Percentiles rank a stretch among this genome's conserved stretches.
phyloP scores from a whole-genome alignment of 2,888 invertebrate species.

The Hedya salicella region DNA sequence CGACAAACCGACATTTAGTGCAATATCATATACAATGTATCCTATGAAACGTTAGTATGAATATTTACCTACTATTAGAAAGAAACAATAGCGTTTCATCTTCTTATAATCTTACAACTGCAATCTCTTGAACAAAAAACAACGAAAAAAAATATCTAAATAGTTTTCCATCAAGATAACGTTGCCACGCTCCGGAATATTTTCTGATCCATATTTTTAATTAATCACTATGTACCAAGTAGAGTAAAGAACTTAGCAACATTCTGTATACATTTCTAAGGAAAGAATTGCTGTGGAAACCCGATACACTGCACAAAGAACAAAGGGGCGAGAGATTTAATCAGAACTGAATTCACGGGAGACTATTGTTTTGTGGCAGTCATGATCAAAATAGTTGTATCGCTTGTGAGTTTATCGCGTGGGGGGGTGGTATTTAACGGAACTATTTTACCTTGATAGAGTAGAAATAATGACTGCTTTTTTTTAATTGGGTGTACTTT shows the following conservation, averaged over 20 bases:
- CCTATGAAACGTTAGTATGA: too few species aligned
- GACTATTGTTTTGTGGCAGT: slow-evolving; percentile 24
- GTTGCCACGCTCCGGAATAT: not conserved
- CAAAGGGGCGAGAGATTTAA: slow-evolving; percentile 28
- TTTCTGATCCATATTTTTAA: slow-evolving; percentile 7
- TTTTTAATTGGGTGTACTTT: too few species aligned
- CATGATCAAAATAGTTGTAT: slow-evolving; percentile 20
- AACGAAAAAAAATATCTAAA: not conserved
- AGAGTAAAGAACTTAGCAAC: slow-evolving; percentile 4
- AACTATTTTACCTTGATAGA: not conserved
- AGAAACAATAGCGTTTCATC: too few species aligned
- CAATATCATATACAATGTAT: too few species aligned
- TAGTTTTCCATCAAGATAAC: not conserved
- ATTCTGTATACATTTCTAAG: not conserved
- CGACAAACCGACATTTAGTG: not conserved
- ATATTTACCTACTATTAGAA: too few species aligned
- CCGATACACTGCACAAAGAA: slow-evolving; percentile 22
- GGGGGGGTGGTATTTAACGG: not conserved
- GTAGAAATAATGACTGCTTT: too few species aligned
- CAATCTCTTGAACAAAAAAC: not conserved
- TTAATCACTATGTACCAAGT: not conserved
- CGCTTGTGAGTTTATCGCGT: too few species aligned
- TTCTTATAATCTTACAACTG: too few species aligned
- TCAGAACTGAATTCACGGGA: slow-evolving; percentile 30
- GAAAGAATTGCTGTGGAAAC: slow-evolving; percentile 23